phyloP scores from a whole-genome alignment of 1,140 invertebrate genomes.

The Oncopodura yosiiana region DNA sequence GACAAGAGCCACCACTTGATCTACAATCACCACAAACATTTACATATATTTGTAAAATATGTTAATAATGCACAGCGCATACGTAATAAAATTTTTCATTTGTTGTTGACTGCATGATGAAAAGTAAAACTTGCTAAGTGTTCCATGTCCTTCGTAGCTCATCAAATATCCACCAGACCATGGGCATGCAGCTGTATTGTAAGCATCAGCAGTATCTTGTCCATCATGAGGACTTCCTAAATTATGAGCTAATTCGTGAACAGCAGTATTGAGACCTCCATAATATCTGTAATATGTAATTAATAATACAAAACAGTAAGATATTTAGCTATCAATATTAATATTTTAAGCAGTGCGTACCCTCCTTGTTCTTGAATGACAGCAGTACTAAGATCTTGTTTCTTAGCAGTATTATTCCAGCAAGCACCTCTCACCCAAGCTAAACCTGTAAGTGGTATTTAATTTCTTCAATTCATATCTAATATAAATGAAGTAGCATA shows the following conservation, averaged over 20 bases:
- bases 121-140: slow-evolving; percentile 19
- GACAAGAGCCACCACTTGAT: neutral
- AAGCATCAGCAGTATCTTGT: neutral
- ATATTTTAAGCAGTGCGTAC: too few species aligned
- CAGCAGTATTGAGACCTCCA: neutral
- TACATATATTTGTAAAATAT: too few species aligned
- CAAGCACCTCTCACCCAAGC: slow-evolving; percentile 10
- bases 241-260: slow-evolving; percentile 13
- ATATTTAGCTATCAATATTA: too few species aligned
- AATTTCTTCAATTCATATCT: too few species aligned
- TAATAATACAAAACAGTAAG: too few species aligned
- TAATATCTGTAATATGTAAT: too few species aligned
- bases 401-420: neutral
- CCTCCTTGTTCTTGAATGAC: neutral
- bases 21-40: neutral
- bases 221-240: slow-evolving; percentile 10
- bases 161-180: slow-evolving; percentile 23
- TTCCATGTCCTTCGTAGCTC: slow-evolving; percentile 24
- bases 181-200: slow-evolving; percentile 1
- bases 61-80: too few species aligned
- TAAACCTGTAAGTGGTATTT: too few species aligned
- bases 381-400: neutral
- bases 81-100: slow-evolving; percentile 18
- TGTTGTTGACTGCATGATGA: slow-evolving; percentile 16
- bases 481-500: too few species aligned